Percentiles rank a stretch among this genome's conserved stretches.
phyloP scores from a whole-genome alignment of 2,797 vertebrate genomes.

The Monodelphis domestica region DNA sequence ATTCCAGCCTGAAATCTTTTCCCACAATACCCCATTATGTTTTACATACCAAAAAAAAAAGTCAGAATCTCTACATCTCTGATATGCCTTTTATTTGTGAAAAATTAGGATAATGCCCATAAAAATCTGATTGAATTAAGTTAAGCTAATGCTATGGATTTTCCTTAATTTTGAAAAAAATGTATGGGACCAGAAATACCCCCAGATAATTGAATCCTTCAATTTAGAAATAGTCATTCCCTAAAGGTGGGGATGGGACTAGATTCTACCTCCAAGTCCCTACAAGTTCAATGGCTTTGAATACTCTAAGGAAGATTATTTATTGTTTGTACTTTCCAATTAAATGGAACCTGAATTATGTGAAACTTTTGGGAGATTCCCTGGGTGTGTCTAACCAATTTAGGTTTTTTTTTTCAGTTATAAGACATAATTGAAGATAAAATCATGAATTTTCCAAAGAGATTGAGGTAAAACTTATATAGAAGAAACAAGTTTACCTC shows the following conservation, averaged over 20 bases:
- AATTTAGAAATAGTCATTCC: background rate
- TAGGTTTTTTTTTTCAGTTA: background rate
- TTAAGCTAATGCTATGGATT: background rate
- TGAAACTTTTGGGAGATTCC: background rate
- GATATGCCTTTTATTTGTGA: background rate
- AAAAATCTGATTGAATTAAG: background rate
- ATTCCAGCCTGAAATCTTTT: background rate
- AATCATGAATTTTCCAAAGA: background rate
- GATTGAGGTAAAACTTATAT: background rate
- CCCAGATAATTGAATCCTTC: accelerated
- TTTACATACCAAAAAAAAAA: background rate
- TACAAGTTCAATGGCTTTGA: accelerated
- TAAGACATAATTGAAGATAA: background rate
- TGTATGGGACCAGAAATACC: background rate
- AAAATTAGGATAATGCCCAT: background rate
- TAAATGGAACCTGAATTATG: background rate
- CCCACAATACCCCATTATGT: background rate
- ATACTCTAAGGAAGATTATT: background rate
- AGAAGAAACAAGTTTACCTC: background rate
- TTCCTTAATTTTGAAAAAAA: background rate
- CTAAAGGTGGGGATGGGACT: background rate
- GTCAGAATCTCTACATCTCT: background rate
- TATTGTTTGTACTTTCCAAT: background rate
- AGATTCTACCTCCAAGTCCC: slow-evolving; percentile 20
- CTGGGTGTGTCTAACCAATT: slow-evolving; percentile 1